Percentiles rank a stretch among this genome's conserved stretches.
Conservation (phyloP, 2,113 vertebrate species). For the Phaethon lepturus region DNA sequence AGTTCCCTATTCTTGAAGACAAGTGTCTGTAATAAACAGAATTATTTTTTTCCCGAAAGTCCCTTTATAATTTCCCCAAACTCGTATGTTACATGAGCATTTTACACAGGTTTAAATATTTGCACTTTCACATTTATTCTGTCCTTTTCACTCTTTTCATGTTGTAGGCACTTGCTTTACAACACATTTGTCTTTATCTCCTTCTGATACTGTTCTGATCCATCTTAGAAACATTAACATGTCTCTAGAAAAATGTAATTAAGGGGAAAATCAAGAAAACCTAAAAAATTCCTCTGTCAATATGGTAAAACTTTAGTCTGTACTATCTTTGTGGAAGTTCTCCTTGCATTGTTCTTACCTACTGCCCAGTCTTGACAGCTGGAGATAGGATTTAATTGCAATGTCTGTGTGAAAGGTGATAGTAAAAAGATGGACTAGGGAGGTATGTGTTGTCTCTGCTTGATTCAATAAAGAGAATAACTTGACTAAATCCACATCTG, state of each 20-base stretch:
- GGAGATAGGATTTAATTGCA: background rate
- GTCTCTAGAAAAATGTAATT: background rate
- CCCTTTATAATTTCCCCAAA: background rate
- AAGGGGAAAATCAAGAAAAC: background rate
- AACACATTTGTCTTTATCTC: background rate
- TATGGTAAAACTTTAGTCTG: background rate
- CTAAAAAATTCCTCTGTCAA: background rate
- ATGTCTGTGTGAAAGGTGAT: background rate
- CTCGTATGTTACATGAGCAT: background rate
- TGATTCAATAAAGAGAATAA: background rate
- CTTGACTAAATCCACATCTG: background rate
- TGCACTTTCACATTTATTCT: background rate
- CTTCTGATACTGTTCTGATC: rapidly evolving
- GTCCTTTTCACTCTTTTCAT: background rate
- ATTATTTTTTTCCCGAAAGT: background rate
- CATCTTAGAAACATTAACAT: background rate
- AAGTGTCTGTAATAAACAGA: background rate
- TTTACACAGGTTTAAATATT: background rate
- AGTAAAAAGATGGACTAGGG: background rate
- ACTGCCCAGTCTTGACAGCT: background rate
- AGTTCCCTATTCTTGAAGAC: background rate
- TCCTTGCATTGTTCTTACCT: background rate
- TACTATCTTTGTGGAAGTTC: background rate
- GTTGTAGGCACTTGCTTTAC: rapidly evolving
- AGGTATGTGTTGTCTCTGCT: background rate